Evolutionary conservation across 2,113 vertebrate species (phyloP).

Genomic region (Forbesichthys agassizii): DNA sequence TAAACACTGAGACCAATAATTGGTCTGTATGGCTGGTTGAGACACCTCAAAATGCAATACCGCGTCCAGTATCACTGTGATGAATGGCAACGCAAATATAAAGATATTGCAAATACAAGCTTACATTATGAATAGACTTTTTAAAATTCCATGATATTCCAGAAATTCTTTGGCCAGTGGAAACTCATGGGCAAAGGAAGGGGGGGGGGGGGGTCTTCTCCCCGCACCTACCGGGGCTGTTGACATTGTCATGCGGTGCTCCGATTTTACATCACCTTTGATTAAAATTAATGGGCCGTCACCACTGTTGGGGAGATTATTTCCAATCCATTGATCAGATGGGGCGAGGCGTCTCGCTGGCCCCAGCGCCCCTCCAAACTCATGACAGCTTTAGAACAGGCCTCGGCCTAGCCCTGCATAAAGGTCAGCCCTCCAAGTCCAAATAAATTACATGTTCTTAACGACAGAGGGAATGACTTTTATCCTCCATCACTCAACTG

Average conservation of each 20-base stretch:
- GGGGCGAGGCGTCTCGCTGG: slow-evolving; percentile 81
- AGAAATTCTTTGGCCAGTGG: too few relatives aligned
- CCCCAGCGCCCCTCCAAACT: slow-evolving; percentile 77
- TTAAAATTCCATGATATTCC: too few relatives aligned
- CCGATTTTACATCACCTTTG: slow-evolving; percentile 92
- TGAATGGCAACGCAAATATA: too few relatives aligned
- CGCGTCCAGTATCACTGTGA: too few relatives aligned
- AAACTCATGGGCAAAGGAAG: background rate
- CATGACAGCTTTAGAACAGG: slow-evolving; percentile 85
- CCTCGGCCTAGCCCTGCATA: slow-evolving; percentile 71
- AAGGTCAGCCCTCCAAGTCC: slow-evolving; percentile 84
- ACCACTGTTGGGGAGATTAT: slow-evolving; percentile 88
- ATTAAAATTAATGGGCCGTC: slow-evolving; percentile 99
- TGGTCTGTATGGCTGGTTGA: too few relatives aligned
- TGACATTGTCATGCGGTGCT: slow-evolving; percentile 89
- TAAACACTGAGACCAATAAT: too few relatives aligned
- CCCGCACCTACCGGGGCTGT: slow-evolving; percentile 86
- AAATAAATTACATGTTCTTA: slow-evolving; percentile 84
- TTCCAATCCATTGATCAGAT: slow-evolving; percentile 96
- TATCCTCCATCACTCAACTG: slow-evolving; percentile 76
- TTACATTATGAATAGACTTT: too few relatives aligned
- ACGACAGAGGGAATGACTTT: slow-evolving; percentile 76
- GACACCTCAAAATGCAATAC: too few relatives aligned
- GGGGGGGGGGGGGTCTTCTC: slow-evolving; percentile 72
- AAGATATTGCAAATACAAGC: too few relatives aligned